These are phyloP conservation scores for Biston betularia DNA, from an alignment of 2,888 invertebrate genomes.

Conservation along the genomic window DNA sequence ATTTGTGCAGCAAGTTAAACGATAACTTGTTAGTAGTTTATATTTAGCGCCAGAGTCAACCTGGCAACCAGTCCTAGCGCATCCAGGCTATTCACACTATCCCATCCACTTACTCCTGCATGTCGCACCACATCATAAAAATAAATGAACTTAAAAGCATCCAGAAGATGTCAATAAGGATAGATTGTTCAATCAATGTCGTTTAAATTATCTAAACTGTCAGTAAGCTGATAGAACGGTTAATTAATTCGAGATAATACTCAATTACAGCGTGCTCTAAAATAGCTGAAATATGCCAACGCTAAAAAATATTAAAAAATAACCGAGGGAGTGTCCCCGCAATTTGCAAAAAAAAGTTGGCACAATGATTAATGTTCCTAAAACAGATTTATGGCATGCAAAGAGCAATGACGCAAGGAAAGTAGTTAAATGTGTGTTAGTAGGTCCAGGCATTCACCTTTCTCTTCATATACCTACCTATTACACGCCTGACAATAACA, in stretches of 20 bases:
- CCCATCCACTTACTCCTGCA: conserved; percentile 20
- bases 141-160: conserved; percentile 13
- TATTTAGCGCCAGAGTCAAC: conserved; percentile 62
- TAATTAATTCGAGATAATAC: not conserved
- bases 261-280: not conserved
- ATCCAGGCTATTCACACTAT: conserved; percentile 55
- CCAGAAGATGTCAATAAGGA: conserved; percentile 8
- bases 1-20: conserved; percentile 29
- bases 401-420: conserved; percentile 72
- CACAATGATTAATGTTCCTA: conserved; percentile 36
- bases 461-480: conserved; percentile 60
- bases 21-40: conserved; percentile 60
- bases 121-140: conserved; percentile 1
- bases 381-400: conserved; percentile 41
- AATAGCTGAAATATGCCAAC: too few relatives aligned
- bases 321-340: not conserved
- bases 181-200: conserved; percentile 31
- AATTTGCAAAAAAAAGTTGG: conserved; percentile 16
- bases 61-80: conserved; percentile 60
- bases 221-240: not conserved
- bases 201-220: conserved; percentile 24
- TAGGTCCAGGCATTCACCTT: conserved; percentile 74
- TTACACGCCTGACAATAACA: conserved; percentile 37
- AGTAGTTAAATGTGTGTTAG: conserved; percentile 74
- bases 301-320: not conserved